These are phyloP conservation scores for Lepidocyrtinus sp. DNA, from an alignment of 2,888 invertebrate genomes.

Conservation along the genomic window DNA sequence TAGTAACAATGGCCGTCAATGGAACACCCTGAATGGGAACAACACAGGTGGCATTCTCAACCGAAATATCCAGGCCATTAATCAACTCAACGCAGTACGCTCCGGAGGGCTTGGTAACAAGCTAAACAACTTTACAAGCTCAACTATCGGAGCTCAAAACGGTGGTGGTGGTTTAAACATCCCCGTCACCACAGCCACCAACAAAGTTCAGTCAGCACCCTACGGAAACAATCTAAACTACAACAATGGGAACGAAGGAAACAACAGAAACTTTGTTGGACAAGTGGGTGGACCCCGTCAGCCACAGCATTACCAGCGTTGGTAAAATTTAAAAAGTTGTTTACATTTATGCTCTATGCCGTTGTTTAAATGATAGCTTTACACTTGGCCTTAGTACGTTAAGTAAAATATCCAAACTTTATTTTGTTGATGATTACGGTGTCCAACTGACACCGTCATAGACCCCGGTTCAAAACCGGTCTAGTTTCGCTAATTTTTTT, in stretches of 20 bases:
- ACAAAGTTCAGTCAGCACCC: background rate
- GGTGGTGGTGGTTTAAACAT: slow-evolving; percentile 12
- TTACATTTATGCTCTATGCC: too few species aligned
- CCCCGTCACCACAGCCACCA: slow-evolving; percentile 4
- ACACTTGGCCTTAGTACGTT: too few species aligned
- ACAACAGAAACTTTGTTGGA: slow-evolving; percentile 24
- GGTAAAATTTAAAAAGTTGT: slow-evolving; percentile 33
- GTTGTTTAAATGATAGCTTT: too few species aligned
- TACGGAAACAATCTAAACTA: too few species aligned
- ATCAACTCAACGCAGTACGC: background rate
- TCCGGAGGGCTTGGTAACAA: too few species aligned
- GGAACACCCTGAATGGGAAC: slow-evolving; percentile 33
- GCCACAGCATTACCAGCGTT: slow-evolving; percentile 33
- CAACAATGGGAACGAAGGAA: background rate
- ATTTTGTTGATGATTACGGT: too few species aligned
- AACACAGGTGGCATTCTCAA: background rate
- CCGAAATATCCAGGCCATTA: background rate
- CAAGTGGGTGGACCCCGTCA: slow-evolving; percentile 27
- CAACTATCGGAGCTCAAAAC: slow-evolving; percentile 15
- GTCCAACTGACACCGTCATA: slow-evolving; percentile 8
- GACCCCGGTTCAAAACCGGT: slow-evolving; percentile 24
- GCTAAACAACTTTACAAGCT: background rate
- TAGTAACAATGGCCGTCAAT: slow-evolving; percentile 21
- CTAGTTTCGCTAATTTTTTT: slow-evolving; percentile 21
- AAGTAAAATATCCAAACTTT: too few species aligned